These are phyloP conservation scores for Dermochelys coriacea DNA, from an alignment of 2,797 vertebrate genomes.

Conservation along the genomic window DNA sequence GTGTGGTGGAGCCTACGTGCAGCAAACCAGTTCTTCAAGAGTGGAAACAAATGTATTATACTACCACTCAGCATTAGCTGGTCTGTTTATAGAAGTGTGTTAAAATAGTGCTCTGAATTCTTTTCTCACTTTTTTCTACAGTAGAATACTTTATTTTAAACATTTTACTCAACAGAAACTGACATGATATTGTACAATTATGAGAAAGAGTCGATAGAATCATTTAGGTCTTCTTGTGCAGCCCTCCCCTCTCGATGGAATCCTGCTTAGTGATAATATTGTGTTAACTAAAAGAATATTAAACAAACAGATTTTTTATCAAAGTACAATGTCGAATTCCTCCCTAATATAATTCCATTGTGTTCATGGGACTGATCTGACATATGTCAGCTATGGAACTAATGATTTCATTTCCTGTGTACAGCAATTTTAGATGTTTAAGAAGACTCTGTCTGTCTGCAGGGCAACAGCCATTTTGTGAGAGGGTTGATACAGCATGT, in stretches of 20 bases:
- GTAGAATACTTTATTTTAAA: background rate
- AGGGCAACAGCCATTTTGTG: background rate
- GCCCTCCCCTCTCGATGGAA: background rate
- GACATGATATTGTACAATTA: background rate
- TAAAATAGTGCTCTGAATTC: conserved; percentile 4
- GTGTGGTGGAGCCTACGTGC: background rate
- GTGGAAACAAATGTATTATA: conserved; percentile 23
- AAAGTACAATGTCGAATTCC: background rate
- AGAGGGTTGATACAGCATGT: background rate
- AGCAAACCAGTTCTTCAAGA: conserved; percentile 33
- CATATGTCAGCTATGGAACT: background rate
- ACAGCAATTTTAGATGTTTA: background rate
- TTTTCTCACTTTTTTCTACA: conserved; percentile 24
- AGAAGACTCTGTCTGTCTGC: background rate
- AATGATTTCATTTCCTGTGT: background rate
- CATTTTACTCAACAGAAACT: background rate
- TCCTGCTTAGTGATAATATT: background rate
- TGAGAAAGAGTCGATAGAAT: background rate
- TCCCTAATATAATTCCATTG: background rate
- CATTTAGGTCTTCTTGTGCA: background rate
- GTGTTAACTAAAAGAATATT: background rate
- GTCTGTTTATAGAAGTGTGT: conserved; percentile 35
- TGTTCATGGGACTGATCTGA: background rate
- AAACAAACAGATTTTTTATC: background rate
- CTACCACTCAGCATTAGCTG: background rate